Evolutionary conservation across 1,140 invertebrate genomes (phyloP).

Genomic region (Tetraneura akinire): DNA sequence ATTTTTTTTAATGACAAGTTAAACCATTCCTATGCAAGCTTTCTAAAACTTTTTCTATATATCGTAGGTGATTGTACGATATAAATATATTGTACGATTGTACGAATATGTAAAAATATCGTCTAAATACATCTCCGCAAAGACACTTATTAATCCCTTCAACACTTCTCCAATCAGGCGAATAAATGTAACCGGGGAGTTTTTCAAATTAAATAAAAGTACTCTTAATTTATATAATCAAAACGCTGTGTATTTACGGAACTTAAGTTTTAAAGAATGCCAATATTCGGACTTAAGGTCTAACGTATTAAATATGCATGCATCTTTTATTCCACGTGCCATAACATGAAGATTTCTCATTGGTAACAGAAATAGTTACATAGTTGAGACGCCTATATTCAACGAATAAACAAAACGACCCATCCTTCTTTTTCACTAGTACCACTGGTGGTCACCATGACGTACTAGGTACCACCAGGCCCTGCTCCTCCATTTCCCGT

Average conservation of each 20-base stretch:
- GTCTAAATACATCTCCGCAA: conserved; percentile 33
- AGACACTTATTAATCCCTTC: conserved; percentile 56
- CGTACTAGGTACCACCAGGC: too few species aligned
- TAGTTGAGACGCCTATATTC: too few species aligned
- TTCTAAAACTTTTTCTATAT: background rate
- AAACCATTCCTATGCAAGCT: background rate
- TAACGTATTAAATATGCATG: background rate
- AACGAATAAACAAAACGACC: too few species aligned
- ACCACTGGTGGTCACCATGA: too few species aligned
- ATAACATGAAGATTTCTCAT: conserved; percentile 61
- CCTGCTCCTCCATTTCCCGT: too few species aligned
- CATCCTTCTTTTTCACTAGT: too few species aligned
- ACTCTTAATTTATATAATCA: conserved; percentile 57
- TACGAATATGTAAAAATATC: conserved; percentile 3
- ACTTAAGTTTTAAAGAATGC: conserved; percentile 54
- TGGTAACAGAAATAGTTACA: too few species aligned
- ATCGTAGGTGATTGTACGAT: background rate
- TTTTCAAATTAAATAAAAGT: conserved; percentile 61
- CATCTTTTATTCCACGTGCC: conserved; percentile 55
- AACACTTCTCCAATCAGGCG: conserved; percentile 57
- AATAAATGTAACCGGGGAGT: conserved; percentile 60
- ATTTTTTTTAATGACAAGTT: conserved; percentile 6
- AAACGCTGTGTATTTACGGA: conserved; percentile 60
- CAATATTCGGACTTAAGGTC: conserved; percentile 16
- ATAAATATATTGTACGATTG: too few species aligned